phyloP scores from a whole-genome alignment of 92 coral and sea anemone species.

The Phymanthus crucifer region DNA sequence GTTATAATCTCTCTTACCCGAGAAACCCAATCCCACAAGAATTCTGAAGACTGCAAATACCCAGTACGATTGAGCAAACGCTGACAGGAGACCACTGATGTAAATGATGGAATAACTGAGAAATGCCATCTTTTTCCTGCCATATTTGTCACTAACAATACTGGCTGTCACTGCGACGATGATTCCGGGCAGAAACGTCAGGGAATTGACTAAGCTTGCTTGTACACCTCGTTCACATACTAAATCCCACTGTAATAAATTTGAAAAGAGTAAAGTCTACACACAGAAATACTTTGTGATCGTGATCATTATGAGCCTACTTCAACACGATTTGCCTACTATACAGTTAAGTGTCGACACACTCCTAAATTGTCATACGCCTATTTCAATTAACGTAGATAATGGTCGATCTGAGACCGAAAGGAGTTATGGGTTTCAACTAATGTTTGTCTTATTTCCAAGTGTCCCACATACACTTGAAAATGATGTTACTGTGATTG shows the following conservation, averaged over 20 bases:
- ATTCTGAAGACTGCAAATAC: constrained; percentile 46
- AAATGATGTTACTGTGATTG: too few relatives aligned
- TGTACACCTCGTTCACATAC: neutral
- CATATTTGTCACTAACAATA: constrained; percentile 52
- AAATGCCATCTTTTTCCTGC: constrained; percentile 45
- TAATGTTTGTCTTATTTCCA: too few relatives aligned
- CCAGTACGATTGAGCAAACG: constrained; percentile 53
- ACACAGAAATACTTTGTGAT: too few relatives aligned
- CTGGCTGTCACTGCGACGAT: neutral
- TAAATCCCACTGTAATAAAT: neutral
- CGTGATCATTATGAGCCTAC: too few relatives aligned
- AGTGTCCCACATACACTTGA: too few relatives aligned
- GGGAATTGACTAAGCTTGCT: constrained; percentile 7
- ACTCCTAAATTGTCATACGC: too few relatives aligned
- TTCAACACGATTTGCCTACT: too few relatives aligned
- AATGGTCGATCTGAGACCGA: too few relatives aligned
- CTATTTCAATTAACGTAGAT: too few relatives aligned
- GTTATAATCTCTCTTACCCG: too few relatives aligned
- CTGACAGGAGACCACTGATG: constrained; percentile 24
- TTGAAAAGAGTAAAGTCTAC: neutral
- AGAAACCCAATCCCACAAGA: constrained; percentile 49
- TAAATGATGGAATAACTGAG: constrained; percentile 22
- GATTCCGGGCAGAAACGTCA: neutral
- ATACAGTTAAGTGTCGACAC: too few relatives aligned
- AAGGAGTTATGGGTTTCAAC: too few relatives aligned